Percentiles rank a stretch among this genome's conserved stretches.
Evolutionary conservation across 2,797 vertebrate genomes (phyloP).

Genomic region (Microctenopoma stevenorrisi): DNA sequence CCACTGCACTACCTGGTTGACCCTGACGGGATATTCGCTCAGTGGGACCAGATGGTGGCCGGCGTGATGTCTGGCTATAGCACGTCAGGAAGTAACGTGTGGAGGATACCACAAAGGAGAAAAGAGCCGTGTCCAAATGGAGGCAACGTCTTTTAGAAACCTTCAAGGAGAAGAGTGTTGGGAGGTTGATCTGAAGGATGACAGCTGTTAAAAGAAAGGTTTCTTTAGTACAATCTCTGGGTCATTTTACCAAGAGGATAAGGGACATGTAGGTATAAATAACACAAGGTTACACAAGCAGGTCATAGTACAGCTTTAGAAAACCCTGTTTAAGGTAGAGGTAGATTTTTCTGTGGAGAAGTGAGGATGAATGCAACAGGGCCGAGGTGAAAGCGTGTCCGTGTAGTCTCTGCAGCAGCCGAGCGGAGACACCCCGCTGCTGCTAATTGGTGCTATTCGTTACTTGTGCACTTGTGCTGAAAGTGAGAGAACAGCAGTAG

Average conservation of each 20-base stretch:
- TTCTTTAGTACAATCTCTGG: slow-evolving; percentile 10
- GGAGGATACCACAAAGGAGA: slow-evolving; percentile 32
- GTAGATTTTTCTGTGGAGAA: slow-evolving; percentile 33
- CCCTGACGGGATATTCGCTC: slow-evolving; percentile 45
- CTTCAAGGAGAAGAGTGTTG: slow-evolving; percentile 17
- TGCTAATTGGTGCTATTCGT: background rate
- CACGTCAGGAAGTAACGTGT: slow-evolving; percentile 40
- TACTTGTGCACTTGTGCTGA: background rate
- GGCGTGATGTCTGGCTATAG: slow-evolving; percentile 68
- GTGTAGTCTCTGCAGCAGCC: background rate
- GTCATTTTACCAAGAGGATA: slow-evolving; percentile 21
- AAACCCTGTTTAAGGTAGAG: slow-evolving; percentile 4
- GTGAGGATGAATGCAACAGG: slow-evolving; percentile 21
- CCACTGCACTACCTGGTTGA: slow-evolving; percentile 59
- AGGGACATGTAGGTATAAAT: background rate
- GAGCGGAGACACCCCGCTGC: background rate
- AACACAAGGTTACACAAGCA: slow-evolving; percentile 26
- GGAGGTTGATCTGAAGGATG: slow-evolving; percentile 29
- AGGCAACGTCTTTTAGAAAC: slow-evolving; percentile 11
- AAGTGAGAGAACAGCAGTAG: background rate
- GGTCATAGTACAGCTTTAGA: slow-evolving; percentile 14
- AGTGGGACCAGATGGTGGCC: slow-evolving; percentile 71
- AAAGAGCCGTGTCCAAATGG: slow-evolving; percentile 20
- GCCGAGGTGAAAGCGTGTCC: slow-evolving; percentile 2
- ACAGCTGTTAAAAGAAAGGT: slow-evolving; percentile 17